Percentiles rank a stretch among this genome's conserved stretches.
These are phyloP conservation scores for Rhopalosiphum nymphaeae DNA, from an alignment of 2,888 invertebrate species.

Conservation along the genomic window DNA sequence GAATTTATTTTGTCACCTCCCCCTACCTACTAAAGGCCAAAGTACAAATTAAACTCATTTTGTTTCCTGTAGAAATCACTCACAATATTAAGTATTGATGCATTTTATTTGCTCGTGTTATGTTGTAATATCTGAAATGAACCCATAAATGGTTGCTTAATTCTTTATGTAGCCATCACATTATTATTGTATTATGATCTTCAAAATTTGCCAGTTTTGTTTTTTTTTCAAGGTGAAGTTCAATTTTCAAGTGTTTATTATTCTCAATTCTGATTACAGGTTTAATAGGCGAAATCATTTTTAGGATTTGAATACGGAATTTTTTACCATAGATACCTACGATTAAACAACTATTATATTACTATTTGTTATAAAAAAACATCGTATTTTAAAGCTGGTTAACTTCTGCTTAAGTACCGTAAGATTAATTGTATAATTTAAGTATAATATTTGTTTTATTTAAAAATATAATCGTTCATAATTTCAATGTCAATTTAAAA, in stretches of 20 bases:
- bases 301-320: not conserved
- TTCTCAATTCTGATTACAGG: not conserved
- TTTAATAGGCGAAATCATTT: not conserved
- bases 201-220: not conserved
- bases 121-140: not conserved
- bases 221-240: not conserved
- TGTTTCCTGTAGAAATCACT: not conserved
- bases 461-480: not conserved
- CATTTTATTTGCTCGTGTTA: not conserved
- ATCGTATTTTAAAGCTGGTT: not conserved
- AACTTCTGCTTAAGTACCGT: not conserved
- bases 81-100: not conserved
- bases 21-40: not conserved
- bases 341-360: not conserved
- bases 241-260: not conserved
- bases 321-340: not conserved
- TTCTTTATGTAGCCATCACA: not conserved
- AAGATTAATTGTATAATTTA: not conserved
- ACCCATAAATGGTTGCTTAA: not conserved
- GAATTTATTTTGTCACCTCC: not conserved
- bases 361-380: not conserved
- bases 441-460: not conserved
- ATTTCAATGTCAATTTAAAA: constrained; percentile 41
- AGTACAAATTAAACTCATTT: not conserved
- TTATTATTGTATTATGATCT: not conserved